Conservation (phyloP, 2,888 invertebrate species). For the Ommatoiulus sabulosus region DNA sequence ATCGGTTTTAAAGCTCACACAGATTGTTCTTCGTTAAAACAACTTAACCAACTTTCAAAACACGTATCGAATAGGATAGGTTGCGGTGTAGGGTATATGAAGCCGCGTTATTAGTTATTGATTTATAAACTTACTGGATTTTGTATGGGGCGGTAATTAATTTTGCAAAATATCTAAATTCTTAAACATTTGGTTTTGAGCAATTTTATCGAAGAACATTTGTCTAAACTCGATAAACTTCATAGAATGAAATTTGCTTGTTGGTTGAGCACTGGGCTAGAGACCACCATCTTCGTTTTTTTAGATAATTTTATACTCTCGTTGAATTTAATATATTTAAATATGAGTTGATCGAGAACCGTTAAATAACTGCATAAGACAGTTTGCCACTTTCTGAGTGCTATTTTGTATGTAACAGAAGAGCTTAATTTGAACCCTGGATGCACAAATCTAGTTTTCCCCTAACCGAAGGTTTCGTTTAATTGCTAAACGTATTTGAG, state of each 20-base stretch:
- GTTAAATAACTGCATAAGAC: background rate
- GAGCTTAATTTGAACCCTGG: background rate
- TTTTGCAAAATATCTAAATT: too few relatives aligned
- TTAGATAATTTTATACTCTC: background rate
- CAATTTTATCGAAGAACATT: too few relatives aligned
- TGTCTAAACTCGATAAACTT: too few relatives aligned
- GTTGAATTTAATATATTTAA: background rate
- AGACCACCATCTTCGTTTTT: background rate
- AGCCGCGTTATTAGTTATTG: too few relatives aligned
- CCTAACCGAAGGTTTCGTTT: background rate
- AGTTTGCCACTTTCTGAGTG: slow-evolving; percentile 17
- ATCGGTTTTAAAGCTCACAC: too few relatives aligned
- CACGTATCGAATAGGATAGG: background rate
- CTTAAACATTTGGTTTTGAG: too few relatives aligned
- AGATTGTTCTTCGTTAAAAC: background rate
- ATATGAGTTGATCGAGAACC: background rate
- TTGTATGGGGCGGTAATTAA: too few relatives aligned
- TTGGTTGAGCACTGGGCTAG: background rate
- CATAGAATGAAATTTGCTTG: background rate
- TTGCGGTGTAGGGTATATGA: background rate
- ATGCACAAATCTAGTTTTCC: background rate
- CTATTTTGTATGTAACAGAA: background rate
- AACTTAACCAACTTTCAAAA: background rate
- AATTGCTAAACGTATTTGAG: background rate
- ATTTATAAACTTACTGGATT: too few relatives aligned